A percentile compares a stretch with the other conserved stretches of the same genome.
Conservation (phyloP, 2,888 invertebrate species). For the Atethmia centrago region DNA sequence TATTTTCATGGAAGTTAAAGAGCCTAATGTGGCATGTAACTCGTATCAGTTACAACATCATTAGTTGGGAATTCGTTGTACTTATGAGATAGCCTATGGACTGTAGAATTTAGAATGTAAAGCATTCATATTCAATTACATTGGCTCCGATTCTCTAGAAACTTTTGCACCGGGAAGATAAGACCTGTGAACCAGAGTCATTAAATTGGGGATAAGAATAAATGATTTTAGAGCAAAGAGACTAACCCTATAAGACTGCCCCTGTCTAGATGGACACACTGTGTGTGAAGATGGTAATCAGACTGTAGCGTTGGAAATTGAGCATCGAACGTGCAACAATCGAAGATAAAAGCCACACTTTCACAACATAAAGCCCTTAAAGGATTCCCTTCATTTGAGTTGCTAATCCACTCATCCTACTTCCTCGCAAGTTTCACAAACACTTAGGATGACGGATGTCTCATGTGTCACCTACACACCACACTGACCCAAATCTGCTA, state of each 20-base stretch:
- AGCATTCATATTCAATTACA: neutral
- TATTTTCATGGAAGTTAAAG: slow-evolving; percentile 3
- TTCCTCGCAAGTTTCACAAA: slow-evolving; percentile 44
- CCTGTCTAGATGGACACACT: neutral
- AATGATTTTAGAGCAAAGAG: neutral
- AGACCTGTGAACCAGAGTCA: neutral
- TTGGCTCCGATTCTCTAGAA: neutral
- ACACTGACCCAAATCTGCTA: slow-evolving; percentile 69
- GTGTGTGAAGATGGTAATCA: neutral
- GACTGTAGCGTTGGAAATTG: slow-evolving; percentile 1
- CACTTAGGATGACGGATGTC: slow-evolving; percentile 62
- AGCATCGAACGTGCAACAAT: neutral
- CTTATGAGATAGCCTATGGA: neutral
- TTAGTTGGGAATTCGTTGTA: neutral
- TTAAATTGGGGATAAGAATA: neutral
- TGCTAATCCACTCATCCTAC: slow-evolving; percentile 30
- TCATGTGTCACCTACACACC: slow-evolving; percentile 64
- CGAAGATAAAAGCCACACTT: slow-evolving; percentile 22
- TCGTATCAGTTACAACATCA: slow-evolving; percentile 13
- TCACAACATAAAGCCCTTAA: slow-evolving; percentile 9
- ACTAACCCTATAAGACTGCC: no score
- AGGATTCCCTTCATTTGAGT: slow-evolving; percentile 30
- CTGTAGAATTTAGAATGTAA: neutral
- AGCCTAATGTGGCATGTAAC: neutral
- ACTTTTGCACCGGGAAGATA: neutral